Percentiles rank a stretch among this genome's conserved stretches.
These are phyloP conservation scores for Cremastobaeus sp. DNA, from an alignment of 2,888 invertebrate species.

Conservation along the genomic window DNA sequence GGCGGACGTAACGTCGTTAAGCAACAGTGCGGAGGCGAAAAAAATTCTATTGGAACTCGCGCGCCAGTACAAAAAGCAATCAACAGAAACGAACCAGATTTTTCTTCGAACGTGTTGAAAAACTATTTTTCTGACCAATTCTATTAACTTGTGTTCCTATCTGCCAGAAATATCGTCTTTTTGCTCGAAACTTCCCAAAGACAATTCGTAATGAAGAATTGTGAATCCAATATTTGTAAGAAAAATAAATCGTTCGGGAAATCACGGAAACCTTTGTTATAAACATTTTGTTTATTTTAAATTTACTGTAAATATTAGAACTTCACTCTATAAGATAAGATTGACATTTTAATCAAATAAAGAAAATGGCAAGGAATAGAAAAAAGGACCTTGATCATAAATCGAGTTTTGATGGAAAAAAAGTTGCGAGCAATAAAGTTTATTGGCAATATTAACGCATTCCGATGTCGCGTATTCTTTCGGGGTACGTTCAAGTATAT, in stretches of 20 bases:
- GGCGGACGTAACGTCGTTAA: slow-evolving; percentile 25
- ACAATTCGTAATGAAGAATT: slow-evolving; percentile 9
- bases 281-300: too few relatives aligned
- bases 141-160: slow-evolving; percentile 34
- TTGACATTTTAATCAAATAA: too few relatives aligned
- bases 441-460: slow-evolving; percentile 62
- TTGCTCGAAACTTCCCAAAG: too few relatives aligned
- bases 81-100: slow-evolving; percentile 43
- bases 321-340: too few relatives aligned
- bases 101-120: slow-evolving; percentile 34
- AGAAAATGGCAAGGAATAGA: too few relatives aligned
- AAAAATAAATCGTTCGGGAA: too few relatives aligned
- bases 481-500: slow-evolving; percentile 54
- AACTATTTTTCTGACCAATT: slow-evolving; percentile 19
- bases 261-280: too few relatives aligned
- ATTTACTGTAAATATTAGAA: too few relatives aligned
- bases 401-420: too few relatives aligned
- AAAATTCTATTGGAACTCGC: slow-evolving; percentile 14
- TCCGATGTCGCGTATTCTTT: slow-evolving; percentile 48
- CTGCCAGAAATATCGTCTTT: too few relatives aligned
- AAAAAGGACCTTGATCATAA: too few relatives aligned
- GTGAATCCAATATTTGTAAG: slow-evolving; percentile 13
- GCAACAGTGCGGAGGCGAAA: slow-evolving; percentile 4
- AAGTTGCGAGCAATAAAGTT: slow-evolving; percentile 29
- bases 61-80: slow-evolving; percentile 32